Percentiles rank a stretch among this genome's conserved stretches.
These are phyloP conservation scores for Balearica regulorum DNA, from an alignment of 2,797 vertebrate species.

Conservation along the genomic window DNA sequence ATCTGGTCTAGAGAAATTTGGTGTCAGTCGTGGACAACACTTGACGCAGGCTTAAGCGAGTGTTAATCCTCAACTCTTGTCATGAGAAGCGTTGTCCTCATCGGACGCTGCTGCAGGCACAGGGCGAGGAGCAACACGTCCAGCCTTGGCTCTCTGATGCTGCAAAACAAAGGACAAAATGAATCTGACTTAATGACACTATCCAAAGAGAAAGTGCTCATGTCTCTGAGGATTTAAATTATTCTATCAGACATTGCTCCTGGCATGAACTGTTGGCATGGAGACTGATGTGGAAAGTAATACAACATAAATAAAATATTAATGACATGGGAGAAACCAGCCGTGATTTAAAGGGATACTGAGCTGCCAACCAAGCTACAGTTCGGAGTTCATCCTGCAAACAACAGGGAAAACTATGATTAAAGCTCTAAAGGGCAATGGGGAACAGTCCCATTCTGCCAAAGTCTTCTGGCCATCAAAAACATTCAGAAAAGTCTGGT, in stretches of 20 bases:
- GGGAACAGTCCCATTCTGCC: neutral
- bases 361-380: neutral
- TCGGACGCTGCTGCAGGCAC: neutral
- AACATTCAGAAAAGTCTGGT: neutral
- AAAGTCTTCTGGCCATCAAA: neutral
- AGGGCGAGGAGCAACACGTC: neutral
- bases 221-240: slow-evolving; percentile 5
- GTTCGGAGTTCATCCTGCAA: neutral
- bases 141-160: neutral
- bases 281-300: slow-evolving; percentile 41
- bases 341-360: slow-evolving; percentile 34
- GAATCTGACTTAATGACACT: neutral
- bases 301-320: slow-evolving; percentile 63
- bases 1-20: neutral
- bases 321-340: slow-evolving; percentile 14
- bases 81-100: accelerated
- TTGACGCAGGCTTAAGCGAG: neutral
- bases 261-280: slow-evolving; percentile 63
- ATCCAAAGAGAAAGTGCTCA: neutral
- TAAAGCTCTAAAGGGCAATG: neutral
- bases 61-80: accelerated
- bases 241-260: slow-evolving; percentile 40
- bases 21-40: accelerated
- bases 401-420: neutral
- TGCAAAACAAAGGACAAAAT: neutral